Percentiles rank a stretch among this genome's conserved stretches.
These are phyloP conservation scores for Tyrophagus putrescentiae DNA, from an alignment of 1,140 invertebrate genomes.

Conservation along the genomic window DNA sequence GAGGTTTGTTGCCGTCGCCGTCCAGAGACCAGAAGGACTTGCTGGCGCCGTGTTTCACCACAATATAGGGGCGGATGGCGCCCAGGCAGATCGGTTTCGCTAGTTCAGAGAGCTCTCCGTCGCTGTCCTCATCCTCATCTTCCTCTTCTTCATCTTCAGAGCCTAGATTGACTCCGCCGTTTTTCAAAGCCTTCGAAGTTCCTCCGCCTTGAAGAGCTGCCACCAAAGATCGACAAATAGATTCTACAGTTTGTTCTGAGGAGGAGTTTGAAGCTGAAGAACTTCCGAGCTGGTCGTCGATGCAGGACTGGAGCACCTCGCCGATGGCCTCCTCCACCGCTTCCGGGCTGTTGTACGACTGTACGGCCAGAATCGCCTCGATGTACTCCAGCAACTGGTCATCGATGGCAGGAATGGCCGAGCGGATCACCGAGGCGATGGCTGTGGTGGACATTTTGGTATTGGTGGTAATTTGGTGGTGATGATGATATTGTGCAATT, in stretches of 20 bases:
- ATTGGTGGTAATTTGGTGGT: too few relatives aligned
- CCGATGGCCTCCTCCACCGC: constrained; percentile 88
- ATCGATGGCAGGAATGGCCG: constrained; percentile 68
- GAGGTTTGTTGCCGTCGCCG: constrained; percentile 59
- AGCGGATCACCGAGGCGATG: constrained; percentile 31
- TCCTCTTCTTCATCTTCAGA: too few relatives aligned
- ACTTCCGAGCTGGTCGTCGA: constrained; percentile 43
- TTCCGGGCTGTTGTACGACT: constrained; percentile 70
- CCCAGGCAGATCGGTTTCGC: constrained; percentile 73
- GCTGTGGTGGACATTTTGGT: constrained; percentile 6
- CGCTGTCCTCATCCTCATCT: too few relatives aligned
- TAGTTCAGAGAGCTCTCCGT: constrained; percentile 50
- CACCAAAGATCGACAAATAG: too few relatives aligned
- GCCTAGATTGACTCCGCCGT: too few relatives aligned
- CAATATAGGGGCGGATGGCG: constrained; percentile 54
- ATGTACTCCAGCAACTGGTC: constrained; percentile 74
- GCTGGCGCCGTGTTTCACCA: constrained; percentile 46
- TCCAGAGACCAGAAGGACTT: constrained; percentile 70
- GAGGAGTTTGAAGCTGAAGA: too few relatives aligned
- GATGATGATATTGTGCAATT: too few relatives aligned
- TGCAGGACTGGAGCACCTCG: constrained; percentile 68
- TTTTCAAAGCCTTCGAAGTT: too few relatives aligned
- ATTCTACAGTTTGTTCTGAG: too few relatives aligned
- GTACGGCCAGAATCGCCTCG: constrained; percentile 43
- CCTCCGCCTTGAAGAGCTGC: too few relatives aligned